These are phyloP conservation scores for Folsomia candida DNA, from an alignment of 2,888 invertebrate species.

Conservation along the genomic window DNA sequence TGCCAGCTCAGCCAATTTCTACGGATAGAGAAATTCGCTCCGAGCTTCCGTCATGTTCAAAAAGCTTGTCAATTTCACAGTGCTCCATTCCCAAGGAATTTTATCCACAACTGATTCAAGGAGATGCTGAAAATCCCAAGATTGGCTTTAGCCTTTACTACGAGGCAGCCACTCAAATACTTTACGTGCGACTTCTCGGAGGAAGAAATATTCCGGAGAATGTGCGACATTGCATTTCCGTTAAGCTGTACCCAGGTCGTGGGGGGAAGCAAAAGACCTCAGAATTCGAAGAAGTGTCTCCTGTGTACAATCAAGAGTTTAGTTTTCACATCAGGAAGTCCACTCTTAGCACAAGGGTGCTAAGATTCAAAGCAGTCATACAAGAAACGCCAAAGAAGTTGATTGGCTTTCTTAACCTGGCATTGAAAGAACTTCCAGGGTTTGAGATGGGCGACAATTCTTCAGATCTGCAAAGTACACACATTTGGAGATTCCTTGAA, in stretches of 20 bases:
- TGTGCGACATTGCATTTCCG: constrained; percentile 36
- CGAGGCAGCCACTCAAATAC: constrained; percentile 38
- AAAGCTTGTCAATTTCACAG: constrained; percentile 9
- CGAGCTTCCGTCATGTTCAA: constrained; percentile 23
- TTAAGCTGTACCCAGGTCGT: constrained; percentile 48
- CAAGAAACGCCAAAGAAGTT: constrained; percentile 35
- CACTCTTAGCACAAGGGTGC: constrained; percentile 44
- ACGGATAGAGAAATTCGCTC: constrained; percentile 11
- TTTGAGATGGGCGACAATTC: constrained; percentile 30
- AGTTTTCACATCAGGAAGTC: constrained; percentile 45
- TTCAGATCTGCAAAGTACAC: constrained; percentile 41
- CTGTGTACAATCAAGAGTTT: constrained; percentile 49
- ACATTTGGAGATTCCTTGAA: constrained; percentile 45
- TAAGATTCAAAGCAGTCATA: constrained; percentile 45
- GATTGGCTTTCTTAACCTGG: constrained; percentile 47
- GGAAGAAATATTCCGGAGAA: constrained; percentile 45
- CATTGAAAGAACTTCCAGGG: constrained; percentile 45
- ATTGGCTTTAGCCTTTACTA: constrained; percentile 46
- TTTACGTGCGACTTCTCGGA: constrained; percentile 43
- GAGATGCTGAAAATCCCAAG: constrained; percentile 35
- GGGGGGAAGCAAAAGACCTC: constrained; percentile 44
- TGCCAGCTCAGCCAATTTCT: constrained; percentile 30
- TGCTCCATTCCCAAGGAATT: constrained; percentile 27
- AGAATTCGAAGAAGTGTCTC: constrained; percentile 37
- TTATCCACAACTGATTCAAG: constrained; percentile 44